Evolutionary conservation across 2,113 vertebrate species (phyloP).

Genomic region (Pteronura brasiliensis): DNA sequence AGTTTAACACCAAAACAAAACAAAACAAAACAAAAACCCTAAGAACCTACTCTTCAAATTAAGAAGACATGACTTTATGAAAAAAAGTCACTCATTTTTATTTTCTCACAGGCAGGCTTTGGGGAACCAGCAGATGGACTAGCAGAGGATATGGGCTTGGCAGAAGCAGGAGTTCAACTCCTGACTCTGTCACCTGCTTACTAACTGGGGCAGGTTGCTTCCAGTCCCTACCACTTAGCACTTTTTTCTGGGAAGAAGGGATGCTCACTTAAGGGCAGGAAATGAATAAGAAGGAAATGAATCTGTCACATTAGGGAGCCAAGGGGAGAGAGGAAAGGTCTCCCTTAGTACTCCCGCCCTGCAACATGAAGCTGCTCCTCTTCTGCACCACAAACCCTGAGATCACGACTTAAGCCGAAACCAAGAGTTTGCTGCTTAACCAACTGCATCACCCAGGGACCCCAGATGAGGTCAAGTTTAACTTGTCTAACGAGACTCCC

Average conservation of each 20-base stretch:
- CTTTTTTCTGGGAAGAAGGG: background rate
- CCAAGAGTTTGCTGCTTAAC: too few relatives aligned
- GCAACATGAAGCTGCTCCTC: background rate
- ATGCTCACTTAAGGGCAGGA: background rate
- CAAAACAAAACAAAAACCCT: background rate
- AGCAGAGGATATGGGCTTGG: background rate
- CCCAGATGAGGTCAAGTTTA: too few relatives aligned
- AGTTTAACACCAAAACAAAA: background rate
- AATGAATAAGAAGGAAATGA: background rate
- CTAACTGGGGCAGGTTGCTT: background rate
- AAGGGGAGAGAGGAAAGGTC: background rate
- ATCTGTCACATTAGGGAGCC: rapidly evolving
- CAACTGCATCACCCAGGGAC: too few relatives aligned
- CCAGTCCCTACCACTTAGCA: background rate
- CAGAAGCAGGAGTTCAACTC: background rate
- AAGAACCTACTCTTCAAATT: background rate
- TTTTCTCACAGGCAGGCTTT: background rate
- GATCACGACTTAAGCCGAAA: too few relatives aligned
- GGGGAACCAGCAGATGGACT: background rate
- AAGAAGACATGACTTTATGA: background rate
- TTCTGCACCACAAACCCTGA: background rate
- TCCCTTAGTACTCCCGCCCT: rapidly evolving
- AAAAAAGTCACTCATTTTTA: background rate
- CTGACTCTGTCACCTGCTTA: rapidly evolving
- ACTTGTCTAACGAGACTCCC: too few relatives aligned